phyloP scores from a whole-genome alignment of 2,888 invertebrate species.

The Diplolepis rosae region DNA sequence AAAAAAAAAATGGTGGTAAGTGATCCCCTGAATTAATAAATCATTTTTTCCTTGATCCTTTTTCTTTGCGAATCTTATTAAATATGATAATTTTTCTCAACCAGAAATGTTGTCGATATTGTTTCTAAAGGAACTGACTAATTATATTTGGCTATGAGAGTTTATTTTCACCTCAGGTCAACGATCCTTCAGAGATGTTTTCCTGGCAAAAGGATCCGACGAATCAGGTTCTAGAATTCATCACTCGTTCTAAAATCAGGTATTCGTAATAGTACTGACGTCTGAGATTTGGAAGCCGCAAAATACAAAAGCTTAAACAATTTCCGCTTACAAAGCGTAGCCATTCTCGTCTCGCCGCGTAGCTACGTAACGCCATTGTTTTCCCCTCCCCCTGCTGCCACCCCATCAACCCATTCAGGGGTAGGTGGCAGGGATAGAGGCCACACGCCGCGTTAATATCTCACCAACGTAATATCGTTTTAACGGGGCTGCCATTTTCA shows the following conservation, averaged over 20 bases:
- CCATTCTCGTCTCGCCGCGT: slow-evolving; percentile 51
- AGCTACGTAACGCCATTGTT: slow-evolving; percentile 59
- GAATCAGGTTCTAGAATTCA: slow-evolving; percentile 1
- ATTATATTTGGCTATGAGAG: not conserved
- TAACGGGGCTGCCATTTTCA: slow-evolving; percentile 52
- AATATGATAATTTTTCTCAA: too few species aligned
- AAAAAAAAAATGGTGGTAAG: too few species aligned
- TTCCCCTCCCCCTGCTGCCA: slow-evolving; percentile 29
- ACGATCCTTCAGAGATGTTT: not conserved
- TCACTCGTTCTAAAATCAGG: not conserved
- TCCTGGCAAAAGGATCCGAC: slow-evolving; percentile 1
- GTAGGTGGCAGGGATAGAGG: slow-evolving; percentile 32
- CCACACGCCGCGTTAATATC: slow-evolving; percentile 56
- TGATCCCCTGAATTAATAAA: too few species aligned
- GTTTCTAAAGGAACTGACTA: not conserved
- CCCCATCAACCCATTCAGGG: not conserved
- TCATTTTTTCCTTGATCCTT: too few species aligned
- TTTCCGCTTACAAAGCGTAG: slow-evolving; percentile 63
- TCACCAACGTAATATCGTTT: slow-evolving; percentile 61
- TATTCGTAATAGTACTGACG: slow-evolving; percentile 46
- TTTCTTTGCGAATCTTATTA: too few species aligned
- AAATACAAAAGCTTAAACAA: slow-evolving; percentile 69
- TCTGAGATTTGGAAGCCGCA: slow-evolving; percentile 68
- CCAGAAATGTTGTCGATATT: not conserved
- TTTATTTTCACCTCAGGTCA: not conserved